phyloP scores from a whole-genome alignment of 2,797 vertebrate species.

The Epinephelus malabaricus region DNA sequence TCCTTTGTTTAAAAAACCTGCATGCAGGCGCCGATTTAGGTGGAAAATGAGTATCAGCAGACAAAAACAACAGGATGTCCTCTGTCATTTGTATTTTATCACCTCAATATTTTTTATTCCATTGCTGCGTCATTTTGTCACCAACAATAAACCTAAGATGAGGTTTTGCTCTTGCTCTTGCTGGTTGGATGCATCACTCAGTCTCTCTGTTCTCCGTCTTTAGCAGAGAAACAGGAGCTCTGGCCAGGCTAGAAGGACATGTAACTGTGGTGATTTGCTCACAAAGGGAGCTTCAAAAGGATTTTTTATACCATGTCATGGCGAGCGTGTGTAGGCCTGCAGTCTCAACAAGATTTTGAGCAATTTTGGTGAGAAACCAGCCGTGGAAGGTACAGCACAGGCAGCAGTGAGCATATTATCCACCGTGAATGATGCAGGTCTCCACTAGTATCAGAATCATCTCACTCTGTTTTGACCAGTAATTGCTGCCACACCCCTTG shows the following conservation, averaged over 20 bases:
- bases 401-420: constrained; percentile 3
- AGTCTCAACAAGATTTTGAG: constrained; percentile 12
- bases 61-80: neutral
- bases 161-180: constrained; percentile 18
- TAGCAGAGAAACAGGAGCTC: constrained; percentile 37
- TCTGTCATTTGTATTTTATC: neutral
- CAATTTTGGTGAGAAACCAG: constrained; percentile 9
- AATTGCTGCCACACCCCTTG: constrained; percentile 5
- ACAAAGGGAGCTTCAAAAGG: constrained; percentile 43
- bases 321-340: constrained; percentile 65
- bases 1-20: too few species aligned
- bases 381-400: neutral
- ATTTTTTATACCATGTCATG: constrained; percentile 20
- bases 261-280: constrained; percentile 61
- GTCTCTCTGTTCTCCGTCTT: constrained; percentile 34
- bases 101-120: neutral
- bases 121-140: constrained; percentile 2
- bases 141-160: constrained; percentile 27
- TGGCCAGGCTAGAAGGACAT: constrained; percentile 44
- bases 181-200: constrained; percentile 31
- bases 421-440: neutral
- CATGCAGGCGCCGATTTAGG: too few species aligned
- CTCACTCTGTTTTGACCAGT: neutral
- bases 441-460: neutral
- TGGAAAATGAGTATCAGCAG: too few species aligned